Conservation (phyloP, 2,888 invertebrate species). For the Leptura quadrifasciata region DNA sequence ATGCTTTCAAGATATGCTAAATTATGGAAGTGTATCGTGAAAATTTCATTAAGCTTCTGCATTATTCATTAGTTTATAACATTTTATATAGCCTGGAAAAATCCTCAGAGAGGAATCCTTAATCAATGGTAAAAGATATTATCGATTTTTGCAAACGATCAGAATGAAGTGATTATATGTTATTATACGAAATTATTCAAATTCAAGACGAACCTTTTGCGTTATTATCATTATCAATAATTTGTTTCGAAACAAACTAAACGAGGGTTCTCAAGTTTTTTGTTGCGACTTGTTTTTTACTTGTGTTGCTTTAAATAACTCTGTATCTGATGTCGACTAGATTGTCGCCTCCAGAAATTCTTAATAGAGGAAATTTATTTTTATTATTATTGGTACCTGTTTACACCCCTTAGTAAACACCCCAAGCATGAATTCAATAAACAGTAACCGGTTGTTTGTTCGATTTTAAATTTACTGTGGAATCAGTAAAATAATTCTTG, state of each 20-base stretch:
- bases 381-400: too few relatives aligned
- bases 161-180: constrained; percentile 16
- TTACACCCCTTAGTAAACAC: too few relatives aligned
- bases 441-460: too few relatives aligned
- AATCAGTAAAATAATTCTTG: too few relatives aligned
- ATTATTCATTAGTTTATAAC: constrained; percentile 42
- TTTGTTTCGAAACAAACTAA: not conserved
- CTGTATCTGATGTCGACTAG: not conserved
- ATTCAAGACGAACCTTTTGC: not conserved
- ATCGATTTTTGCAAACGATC: constrained; percentile 12
- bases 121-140: constrained; percentile 17
- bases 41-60: constrained; percentile 43
- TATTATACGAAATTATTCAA: constrained; percentile 10
- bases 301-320: not conserved
- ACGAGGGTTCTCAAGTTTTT: not conserved
- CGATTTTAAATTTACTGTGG: too few relatives aligned
- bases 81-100: constrained; percentile 30
- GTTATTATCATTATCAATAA: not conserved
- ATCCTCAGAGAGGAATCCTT: not conserved
- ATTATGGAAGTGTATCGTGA: constrained; percentile 38
- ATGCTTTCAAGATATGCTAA: constrained; percentile 37
- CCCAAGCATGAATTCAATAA: too few relatives aligned
- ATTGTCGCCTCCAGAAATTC: not conserved
- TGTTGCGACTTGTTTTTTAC: not conserved
- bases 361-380: too few relatives aligned